phyloP scores from a whole-genome alignment of 2,797 vertebrate genomes.

The Enteromius trimaculatus region DNA sequence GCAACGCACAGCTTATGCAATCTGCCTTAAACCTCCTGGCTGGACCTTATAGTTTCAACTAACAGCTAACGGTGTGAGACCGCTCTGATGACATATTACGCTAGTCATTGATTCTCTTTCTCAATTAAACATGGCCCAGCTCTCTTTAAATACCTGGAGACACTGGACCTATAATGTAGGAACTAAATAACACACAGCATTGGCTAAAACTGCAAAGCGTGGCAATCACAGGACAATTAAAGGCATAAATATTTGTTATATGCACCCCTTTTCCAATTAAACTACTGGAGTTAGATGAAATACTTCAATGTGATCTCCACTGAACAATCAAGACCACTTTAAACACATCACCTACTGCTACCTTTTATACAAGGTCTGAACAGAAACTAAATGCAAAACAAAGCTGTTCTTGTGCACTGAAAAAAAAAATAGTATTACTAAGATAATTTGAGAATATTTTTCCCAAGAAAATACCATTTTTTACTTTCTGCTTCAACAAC shows the following conservation, averaged over 20 bases:
- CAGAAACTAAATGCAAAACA: constrained; percentile 13
- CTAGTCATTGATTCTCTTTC: constrained; percentile 77
- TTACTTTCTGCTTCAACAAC: background rate
- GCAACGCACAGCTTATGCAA: constrained; percentile 58
- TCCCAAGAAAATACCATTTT: background rate
- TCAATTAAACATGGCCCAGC: constrained; percentile 82
- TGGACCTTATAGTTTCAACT: constrained; percentile 63
- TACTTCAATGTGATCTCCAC: constrained; percentile 9
- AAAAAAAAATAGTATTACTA: no score
- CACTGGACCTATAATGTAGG: constrained; percentile 71
- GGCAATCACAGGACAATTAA: constrained; percentile 37
- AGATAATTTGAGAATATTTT: background rate
- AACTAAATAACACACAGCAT: constrained; percentile 78
- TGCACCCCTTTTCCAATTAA: constrained; percentile 12
- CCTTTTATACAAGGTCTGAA: background rate
- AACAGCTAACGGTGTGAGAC: constrained; percentile 68
- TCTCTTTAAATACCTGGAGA: constrained; percentile 78
- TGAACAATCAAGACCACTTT: constrained; percentile 27
- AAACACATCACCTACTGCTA: constrained; percentile 1
- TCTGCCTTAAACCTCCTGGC: constrained; percentile 47
- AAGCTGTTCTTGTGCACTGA: background rate
- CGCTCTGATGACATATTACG: constrained; percentile 75
- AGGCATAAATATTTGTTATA: constrained; percentile 35
- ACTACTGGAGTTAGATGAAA: constrained; percentile 14
- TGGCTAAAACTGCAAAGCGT: constrained; percentile 50